Conservation (phyloP, 1,140 invertebrate species). For the Ladona fulva region DNA sequence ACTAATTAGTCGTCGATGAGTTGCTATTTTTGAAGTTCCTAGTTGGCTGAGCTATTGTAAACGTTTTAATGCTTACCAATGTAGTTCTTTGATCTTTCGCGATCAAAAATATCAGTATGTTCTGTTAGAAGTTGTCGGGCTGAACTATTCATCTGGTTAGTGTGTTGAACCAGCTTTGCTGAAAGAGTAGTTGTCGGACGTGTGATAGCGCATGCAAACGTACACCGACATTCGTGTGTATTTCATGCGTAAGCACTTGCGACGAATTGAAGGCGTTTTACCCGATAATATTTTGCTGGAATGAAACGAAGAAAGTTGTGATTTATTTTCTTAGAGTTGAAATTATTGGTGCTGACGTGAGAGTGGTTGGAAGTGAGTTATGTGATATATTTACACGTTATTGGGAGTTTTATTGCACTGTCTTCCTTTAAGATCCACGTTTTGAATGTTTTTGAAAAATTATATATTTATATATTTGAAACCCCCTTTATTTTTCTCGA, state of each 20-base stretch:
- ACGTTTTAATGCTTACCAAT: background rate
- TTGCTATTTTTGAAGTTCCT: constrained; percentile 10
- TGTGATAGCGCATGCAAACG: too few relatives aligned
- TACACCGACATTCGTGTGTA: too few relatives aligned
- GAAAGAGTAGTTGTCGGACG: background rate
- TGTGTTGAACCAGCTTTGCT: background rate
- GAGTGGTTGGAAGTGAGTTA: background rate
- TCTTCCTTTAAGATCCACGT: background rate
- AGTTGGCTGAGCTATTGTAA: background rate
- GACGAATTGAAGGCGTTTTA: background rate
- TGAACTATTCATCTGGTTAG: background rate
- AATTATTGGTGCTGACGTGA: constrained; percentile 2
- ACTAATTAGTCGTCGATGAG: background rate
- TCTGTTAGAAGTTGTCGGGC: background rate
- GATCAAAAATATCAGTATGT: background rate
- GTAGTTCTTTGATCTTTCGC: background rate
- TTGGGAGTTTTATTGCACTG: background rate
- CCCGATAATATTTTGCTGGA: background rate
- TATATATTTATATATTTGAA: too few relatives aligned
- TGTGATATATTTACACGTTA: background rate
- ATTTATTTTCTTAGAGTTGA: background rate
- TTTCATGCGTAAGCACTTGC: too few relatives aligned
- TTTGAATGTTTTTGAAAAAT: background rate
- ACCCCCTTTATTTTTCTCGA: too few relatives aligned
- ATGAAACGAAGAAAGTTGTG: background rate